Conservation (phyloP, 92 coral and sea anemone species). For the Parazoanthus darwini region DNA sequence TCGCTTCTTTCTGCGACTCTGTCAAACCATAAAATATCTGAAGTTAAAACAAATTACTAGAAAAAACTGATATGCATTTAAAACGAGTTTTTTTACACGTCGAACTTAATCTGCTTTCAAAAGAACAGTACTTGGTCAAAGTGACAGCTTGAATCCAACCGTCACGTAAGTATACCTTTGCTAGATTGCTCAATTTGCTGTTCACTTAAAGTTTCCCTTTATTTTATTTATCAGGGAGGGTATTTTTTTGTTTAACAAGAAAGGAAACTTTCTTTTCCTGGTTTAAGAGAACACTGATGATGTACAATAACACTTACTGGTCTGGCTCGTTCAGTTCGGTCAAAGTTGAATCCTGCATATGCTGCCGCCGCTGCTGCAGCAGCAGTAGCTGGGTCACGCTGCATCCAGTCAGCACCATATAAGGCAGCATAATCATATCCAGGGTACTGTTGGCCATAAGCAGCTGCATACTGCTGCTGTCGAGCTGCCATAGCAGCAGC, state of each 20-base stretch:
- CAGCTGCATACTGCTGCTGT: slow-evolving; percentile 69
- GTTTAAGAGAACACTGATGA: neutral
- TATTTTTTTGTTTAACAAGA: no score
- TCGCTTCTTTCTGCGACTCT: slow-evolving; percentile 46
- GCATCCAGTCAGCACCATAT: slow-evolving; percentile 79
- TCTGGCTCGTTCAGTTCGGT: slow-evolving; percentile 40
- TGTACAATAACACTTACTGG: neutral
- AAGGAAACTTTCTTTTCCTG: no score
- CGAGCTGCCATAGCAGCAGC: slow-evolving; percentile 82
- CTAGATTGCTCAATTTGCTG: neutral
- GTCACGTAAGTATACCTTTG: no score
- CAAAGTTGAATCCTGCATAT: slow-evolving; percentile 38
- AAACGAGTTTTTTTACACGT: neutral
- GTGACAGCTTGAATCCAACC: no score
- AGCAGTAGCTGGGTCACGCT: slow-evolving; percentile 60
- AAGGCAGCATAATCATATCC: slow-evolving; percentile 74
- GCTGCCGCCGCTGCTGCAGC: slow-evolving; percentile 58
- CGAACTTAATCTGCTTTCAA: neutral
- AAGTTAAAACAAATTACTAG: neutral
- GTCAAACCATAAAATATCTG: neutral
- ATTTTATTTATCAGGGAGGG: no score
- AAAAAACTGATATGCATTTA: neutral
- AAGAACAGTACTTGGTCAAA: neutral
- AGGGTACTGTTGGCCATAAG: slow-evolving; percentile 80
- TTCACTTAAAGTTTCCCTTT: neutral